A percentile compares a stretch with the other conserved stretches of the same genome.
phyloP scores from a whole-genome alignment of 2,797 vertebrate species.

The Anableps anableps region DNA sequence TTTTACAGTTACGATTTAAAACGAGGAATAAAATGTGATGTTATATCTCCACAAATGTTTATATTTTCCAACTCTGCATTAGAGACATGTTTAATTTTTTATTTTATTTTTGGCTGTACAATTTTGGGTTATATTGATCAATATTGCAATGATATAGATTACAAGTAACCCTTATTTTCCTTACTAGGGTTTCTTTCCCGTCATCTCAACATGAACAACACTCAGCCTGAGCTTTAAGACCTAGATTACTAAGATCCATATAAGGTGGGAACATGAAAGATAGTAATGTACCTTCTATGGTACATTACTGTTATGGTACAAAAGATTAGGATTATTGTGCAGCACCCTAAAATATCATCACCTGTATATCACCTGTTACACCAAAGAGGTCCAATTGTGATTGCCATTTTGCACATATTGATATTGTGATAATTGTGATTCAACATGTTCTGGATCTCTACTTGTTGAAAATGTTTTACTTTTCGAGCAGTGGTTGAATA shows the following conservation, averaged over 20 bases:
- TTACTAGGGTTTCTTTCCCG: background rate
- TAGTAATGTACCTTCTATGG: background rate
- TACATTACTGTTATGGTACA: no score
- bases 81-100: constrained; percentile 24
- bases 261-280: background rate
- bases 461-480: constrained; percentile 48
- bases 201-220: background rate
- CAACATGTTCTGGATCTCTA: background rate
- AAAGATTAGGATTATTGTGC: background rate
- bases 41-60: constrained; percentile 68
- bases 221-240: background rate
- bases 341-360: background rate
- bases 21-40: constrained; percentile 66
- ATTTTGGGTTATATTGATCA: background rate
- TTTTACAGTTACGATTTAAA: constrained; percentile 66
- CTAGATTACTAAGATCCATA: background rate
- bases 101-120: background rate
- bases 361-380: background rate
- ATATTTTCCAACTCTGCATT: constrained; percentile 29
- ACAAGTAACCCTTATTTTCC: background rate
- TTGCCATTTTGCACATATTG: background rate
- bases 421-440: background rate
- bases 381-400: background rate
- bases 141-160: background rate
- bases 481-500: constrained; percentile 27